Percentiles rank a stretch among this genome's conserved stretches.
These are phyloP conservation scores for Pheosia tremula DNA, from an alignment of 2,888 invertebrate species.

Conservation along the genomic window DNA sequence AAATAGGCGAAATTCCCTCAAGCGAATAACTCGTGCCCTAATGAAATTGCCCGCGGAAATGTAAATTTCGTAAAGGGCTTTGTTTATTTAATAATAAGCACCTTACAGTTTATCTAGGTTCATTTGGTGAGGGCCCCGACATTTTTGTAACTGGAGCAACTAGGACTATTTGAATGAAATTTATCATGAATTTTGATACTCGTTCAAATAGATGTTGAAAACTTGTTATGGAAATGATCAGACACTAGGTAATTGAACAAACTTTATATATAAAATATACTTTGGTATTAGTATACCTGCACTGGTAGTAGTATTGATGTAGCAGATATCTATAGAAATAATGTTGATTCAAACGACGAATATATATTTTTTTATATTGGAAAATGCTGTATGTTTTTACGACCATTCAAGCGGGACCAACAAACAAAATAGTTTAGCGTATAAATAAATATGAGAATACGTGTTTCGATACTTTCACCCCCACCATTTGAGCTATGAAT, in stretches of 20 bases:
- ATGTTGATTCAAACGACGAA: no score
- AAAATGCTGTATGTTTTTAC: neutral
- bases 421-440: constrained; percentile 23
- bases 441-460: constrained; percentile 42
- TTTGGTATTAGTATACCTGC: no score
- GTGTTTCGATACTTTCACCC: constrained; percentile 39
- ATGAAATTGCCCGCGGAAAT: constrained; percentile 57
- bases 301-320: no score
- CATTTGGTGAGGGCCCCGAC: constrained; percentile 52
- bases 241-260: no score
- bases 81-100: constrained; percentile 59
- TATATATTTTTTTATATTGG: neutral
- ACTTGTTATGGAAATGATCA: no score
- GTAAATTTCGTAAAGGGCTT: constrained; percentile 53
- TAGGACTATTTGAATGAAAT: no score
- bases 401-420: constrained; percentile 17
- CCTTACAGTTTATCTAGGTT: constrained; percentile 54
- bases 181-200: no score
- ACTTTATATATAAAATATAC: no score
- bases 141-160: constrained; percentile 36
- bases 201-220: no score
- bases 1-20: constrained; percentile 22
- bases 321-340: no score
- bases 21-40: constrained; percentile 44
- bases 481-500: constrained; percentile 61